Conservation (phyloP, 2,888 invertebrate species). For the Neoitamus cyanurus region DNA sequence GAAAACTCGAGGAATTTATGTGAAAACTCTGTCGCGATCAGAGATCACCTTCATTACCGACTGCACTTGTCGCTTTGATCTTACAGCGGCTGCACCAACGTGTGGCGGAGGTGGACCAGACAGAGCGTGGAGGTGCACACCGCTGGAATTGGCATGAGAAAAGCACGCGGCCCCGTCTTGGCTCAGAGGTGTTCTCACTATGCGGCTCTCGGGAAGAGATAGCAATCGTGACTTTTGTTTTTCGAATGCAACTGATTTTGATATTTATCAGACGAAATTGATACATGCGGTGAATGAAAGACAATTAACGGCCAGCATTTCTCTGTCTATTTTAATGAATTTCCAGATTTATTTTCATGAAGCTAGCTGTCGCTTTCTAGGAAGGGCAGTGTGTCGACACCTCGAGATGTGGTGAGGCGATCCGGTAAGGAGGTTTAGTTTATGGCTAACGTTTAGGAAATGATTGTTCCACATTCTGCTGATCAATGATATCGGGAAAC, state of each 20-base stretch:
- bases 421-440: not conserved
- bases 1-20: constrained; percentile 3
- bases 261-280: constrained; percentile 14
- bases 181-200: not conserved
- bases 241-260: constrained; percentile 16
- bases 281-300: constrained; percentile 2
- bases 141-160: not conserved
- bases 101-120: not conserved
- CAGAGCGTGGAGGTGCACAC: not conserved
- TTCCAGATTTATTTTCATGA: not conserved
- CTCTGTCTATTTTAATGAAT: not conserved
- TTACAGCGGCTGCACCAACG: not conserved
- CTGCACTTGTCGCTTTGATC: constrained; percentile 28
- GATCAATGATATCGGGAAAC: too few species aligned
- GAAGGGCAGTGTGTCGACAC: not conserved
- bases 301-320: constrained; percentile 3
- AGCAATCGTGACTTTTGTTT: constrained; percentile 27
- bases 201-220: not conserved
- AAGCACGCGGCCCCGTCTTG: not conserved
- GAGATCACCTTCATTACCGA: not conserved
- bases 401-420: not conserved
- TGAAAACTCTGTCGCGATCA: not conserved
- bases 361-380: constrained; percentile 17
- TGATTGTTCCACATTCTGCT: not conserved
- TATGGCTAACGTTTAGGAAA: not conserved